A percentile compares a stretch with the other conserved stretches of the same genome.
phyloP scores from a whole-genome alignment of 2,888 invertebrate genomes.

The Adela reaumurella region DNA sequence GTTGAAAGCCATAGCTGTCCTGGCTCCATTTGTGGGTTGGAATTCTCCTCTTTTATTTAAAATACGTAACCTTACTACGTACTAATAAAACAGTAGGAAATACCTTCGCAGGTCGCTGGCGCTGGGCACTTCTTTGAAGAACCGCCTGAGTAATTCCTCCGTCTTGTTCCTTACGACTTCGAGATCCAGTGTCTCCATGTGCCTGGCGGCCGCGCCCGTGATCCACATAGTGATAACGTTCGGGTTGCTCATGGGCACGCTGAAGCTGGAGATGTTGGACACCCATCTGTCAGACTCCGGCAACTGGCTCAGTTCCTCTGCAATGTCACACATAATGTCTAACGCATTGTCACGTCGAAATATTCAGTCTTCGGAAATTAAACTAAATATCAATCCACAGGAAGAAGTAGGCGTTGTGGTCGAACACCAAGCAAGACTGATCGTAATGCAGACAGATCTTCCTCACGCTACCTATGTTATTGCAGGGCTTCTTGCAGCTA shows the following conservation, averaged over 20 bases:
- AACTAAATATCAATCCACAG: too few relatives aligned
- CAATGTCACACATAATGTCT: too few relatives aligned
- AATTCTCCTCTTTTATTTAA: neutral
- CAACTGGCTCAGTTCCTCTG: conserved; percentile 12
- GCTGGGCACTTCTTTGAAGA: conserved; percentile 33
- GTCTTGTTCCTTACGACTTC: conserved; percentile 30
- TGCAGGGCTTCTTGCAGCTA: too few relatives aligned
- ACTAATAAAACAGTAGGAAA: neutral
- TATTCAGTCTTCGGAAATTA: too few relatives aligned
- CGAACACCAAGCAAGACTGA: too few relatives aligned
- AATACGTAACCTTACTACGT: neutral
- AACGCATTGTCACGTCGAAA: too few relatives aligned
- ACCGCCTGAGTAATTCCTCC: conserved; percentile 26
- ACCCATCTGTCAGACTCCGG: conserved; percentile 16
- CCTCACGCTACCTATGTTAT: too few relatives aligned
- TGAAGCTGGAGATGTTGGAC: conserved; percentile 17
- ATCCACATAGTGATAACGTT: conserved; percentile 22
- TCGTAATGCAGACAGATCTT: too few relatives aligned
- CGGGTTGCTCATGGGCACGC: conserved; percentile 14
- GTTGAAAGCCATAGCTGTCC: too few relatives aligned
- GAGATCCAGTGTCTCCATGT: conserved; percentile 36
- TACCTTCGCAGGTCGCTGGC: conserved; percentile 31
- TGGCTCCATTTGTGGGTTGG: too few relatives aligned
- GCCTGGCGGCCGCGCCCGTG: conserved; percentile 18
- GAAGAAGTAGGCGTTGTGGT: too few relatives aligned